Percentiles rank a stretch among this genome's conserved stretches.
phyloP scores from a whole-genome alignment of 1,140 invertebrate genomes.

The Liolophura sinensis region DNA sequence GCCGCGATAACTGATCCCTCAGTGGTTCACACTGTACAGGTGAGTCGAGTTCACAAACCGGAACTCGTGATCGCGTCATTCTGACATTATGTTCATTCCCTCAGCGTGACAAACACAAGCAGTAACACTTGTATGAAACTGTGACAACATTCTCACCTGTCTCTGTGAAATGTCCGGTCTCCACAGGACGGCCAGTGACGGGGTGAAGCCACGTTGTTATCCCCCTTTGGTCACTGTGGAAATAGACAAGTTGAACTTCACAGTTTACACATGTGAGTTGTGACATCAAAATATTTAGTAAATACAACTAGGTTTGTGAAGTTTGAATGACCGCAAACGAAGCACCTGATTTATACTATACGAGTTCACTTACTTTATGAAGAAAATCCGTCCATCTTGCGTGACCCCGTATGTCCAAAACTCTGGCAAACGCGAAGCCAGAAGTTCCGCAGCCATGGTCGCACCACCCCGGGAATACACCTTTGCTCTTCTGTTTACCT shows the following conservation, averaged over 20 bases:
- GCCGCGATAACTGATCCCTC: not conserved
- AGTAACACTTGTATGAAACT: slow-evolving; percentile 3
- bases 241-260: slow-evolving; percentile 15
- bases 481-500: slow-evolving; percentile 25
- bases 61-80: not conserved
- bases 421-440: slow-evolving; percentile 34
- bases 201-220: slow-evolving; percentile 50
- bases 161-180: slow-evolving; percentile 28
- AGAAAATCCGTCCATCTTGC: slow-evolving; percentile 51
- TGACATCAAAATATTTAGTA: slow-evolving; percentile 17
- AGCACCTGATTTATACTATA: slow-evolving; percentile 10
- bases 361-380: slow-evolving; percentile 45
- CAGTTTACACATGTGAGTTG: not conserved
- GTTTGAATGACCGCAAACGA: slow-evolving; percentile 3
- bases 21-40: slow-evolving; percentile 2
- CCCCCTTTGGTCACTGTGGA: slow-evolving; percentile 35
- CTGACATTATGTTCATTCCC: not conserved
- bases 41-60: not conserved
- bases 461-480: slow-evolving; percentile 14
- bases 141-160: slow-evolving; percentile 25
- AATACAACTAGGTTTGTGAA: slow-evolving; percentile 9
- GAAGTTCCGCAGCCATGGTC: slow-evolving; percentile 39
- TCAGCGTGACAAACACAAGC: no score
- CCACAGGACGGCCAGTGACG: slow-evolving; percentile 34
- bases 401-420: slow-evolving; percentile 45